Percentiles rank a stretch among this genome's conserved stretches.
Evolutionary conservation across 2,888 invertebrate species (phyloP).

Genomic region (Bellardia bayeri): DNA sequence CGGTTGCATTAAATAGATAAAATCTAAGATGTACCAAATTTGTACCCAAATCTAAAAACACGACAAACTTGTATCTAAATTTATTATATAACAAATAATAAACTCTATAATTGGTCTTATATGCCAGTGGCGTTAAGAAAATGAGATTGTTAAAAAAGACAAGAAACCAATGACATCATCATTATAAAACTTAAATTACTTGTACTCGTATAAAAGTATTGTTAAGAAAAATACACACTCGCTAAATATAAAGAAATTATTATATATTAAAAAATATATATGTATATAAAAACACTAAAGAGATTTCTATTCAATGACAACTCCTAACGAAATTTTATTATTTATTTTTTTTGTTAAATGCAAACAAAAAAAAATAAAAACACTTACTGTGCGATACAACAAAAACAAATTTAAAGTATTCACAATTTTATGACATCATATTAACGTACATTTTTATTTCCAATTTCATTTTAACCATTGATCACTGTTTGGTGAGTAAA

Average conservation of each 20-base stretch:
- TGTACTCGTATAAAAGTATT: conserved; percentile 38
- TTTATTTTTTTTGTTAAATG: not conserved
- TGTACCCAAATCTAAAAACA: not conserved
- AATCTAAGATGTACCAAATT: not conserved
- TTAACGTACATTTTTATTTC: not conserved
- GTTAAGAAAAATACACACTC: not conserved
- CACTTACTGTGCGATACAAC: not conserved
- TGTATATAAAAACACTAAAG: conserved; percentile 16
- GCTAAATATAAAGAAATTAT: conserved; percentile 27
- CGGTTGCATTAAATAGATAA: too few relatives aligned
- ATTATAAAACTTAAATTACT: conserved; percentile 58
- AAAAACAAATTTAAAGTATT: conserved; percentile 20
- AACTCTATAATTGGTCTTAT: not conserved
- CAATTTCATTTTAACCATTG: conserved; percentile 19
- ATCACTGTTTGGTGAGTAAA: conserved; percentile 18
- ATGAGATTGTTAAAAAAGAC: not conserved
- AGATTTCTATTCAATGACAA: not conserved
- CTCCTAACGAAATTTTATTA: conserved; percentile 10
- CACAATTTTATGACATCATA: conserved; percentile 66
- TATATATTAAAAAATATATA: conserved; percentile 28
- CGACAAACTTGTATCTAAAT: not conserved
- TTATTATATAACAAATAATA: conserved; percentile 2
- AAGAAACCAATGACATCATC: conserved; percentile 72
- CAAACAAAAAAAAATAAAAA: conserved; percentile 17
- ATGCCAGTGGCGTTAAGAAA: not conserved